phyloP scores from a whole-genome alignment of 1,140 invertebrate genomes.

The Conopomorpha cramerella region DNA sequence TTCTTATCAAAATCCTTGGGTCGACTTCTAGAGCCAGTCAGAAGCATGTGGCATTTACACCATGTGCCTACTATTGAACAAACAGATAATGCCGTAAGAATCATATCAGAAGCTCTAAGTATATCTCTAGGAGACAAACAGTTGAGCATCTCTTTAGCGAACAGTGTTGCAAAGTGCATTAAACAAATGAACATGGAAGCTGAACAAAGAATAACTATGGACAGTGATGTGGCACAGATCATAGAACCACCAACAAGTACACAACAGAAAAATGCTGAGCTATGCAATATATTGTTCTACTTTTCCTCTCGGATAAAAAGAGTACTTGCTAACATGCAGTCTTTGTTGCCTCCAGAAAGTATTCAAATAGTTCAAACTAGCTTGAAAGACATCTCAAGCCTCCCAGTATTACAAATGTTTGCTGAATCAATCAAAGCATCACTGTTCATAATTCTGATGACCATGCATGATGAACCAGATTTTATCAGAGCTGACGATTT shows the following conservation, averaged over 20 bases:
- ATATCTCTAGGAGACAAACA: slow-evolving; percentile 54
- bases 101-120: slow-evolving; percentile 48
- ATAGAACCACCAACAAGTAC: slow-evolving; percentile 69
- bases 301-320: slow-evolving; percentile 75
- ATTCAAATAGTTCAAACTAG: slow-evolving; percentile 66
- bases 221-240: slow-evolving; percentile 59
- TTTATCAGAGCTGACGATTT: slow-evolving; percentile 64
- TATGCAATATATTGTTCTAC: slow-evolving; percentile 83
- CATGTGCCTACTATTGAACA: slow-evolving; percentile 50
- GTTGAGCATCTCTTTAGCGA: slow-evolving; percentile 47
- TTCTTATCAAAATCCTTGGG: slow-evolving; percentile 85
- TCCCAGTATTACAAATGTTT: slow-evolving; percentile 47
- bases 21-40: slow-evolving; percentile 81
- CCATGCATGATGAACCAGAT: slow-evolving; percentile 87
- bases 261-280: slow-evolving; percentile 74
- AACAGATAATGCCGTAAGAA: slow-evolving; percentile 49
- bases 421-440: slow-evolving; percentile 80
- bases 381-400: slow-evolving; percentile 53
- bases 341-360: slow-evolving; percentile 66
- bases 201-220: slow-evolving; percentile 48
- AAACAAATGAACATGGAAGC: slow-evolving; percentile 58
- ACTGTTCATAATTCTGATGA: slow-evolving; percentile 87
- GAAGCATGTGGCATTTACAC: slow-evolving; percentile 72
- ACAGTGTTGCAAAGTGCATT: slow-evolving; percentile 54
- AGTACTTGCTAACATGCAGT: slow-evolving; percentile 71